Conservation (phyloP, 2,888 invertebrate species). For the Coleophora flavipennella region DNA sequence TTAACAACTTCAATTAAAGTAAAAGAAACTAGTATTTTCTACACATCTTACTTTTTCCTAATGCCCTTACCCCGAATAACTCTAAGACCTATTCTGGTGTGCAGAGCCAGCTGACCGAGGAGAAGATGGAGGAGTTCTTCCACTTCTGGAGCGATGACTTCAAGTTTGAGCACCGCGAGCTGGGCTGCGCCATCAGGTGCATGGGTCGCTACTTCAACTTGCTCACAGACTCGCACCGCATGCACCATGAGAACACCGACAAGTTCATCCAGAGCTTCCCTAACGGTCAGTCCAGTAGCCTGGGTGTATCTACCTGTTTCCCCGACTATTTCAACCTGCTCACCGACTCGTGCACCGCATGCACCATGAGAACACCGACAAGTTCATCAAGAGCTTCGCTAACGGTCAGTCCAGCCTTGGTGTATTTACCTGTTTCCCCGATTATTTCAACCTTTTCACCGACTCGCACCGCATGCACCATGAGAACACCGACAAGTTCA, state of each 20-base stretch:
- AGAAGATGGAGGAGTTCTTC: constrained; percentile 64
- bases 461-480: constrained; percentile 57
- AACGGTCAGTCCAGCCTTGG: constrained; percentile 32
- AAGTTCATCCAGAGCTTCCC: constrained; percentile 55
- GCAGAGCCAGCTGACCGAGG: constrained; percentile 49
- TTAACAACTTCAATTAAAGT: too few species aligned
- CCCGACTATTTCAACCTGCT: too few species aligned
- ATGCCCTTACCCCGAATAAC: too few species aligned
- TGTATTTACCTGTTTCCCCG: not conserved
- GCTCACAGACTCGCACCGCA: constrained; percentile 49
- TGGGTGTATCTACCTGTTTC: too few species aligned
- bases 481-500: constrained; percentile 51
- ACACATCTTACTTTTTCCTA: too few species aligned
- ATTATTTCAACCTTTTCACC: constrained; percentile 53
- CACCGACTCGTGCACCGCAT: constrained; percentile 49
- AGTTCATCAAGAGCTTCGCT: constrained; percentile 55
- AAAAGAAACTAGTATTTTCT: too few species aligned
- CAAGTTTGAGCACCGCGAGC: constrained; percentile 55
- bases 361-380: constrained; percentile 55
- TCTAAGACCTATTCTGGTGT: too few species aligned
- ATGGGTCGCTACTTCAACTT: constrained; percentile 58
- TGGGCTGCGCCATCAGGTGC: constrained; percentile 61
- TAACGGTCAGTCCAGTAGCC: constrained; percentile 35
- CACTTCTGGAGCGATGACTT: constrained; percentile 65
- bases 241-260: constrained; percentile 58